phyloP scores from a whole-genome alignment of 2,113 vertebrate species.

The Phylloscopus trochiloides region DNA sequence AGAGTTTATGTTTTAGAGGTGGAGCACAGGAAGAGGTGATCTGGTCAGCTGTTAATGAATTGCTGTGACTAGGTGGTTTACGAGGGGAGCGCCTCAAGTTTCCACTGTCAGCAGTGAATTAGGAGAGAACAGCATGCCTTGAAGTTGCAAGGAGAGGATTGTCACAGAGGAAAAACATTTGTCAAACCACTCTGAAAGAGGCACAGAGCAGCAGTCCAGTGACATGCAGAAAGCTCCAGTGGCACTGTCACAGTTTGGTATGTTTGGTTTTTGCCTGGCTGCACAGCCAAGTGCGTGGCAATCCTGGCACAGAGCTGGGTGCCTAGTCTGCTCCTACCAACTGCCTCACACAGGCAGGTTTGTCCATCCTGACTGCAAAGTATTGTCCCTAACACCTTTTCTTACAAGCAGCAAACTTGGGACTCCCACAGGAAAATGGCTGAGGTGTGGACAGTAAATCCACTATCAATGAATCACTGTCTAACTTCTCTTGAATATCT shows the following conservation, averaged over 20 bases:
- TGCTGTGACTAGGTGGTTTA: background rate
- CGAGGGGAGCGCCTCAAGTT: background rate
- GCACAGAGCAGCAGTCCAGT: background rate
- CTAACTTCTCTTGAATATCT: background rate
- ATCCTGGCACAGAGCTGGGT: fast-evolving
- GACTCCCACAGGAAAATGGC: background rate
- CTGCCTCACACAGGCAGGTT: background rate
- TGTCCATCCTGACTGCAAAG: background rate
- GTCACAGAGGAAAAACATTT: background rate
- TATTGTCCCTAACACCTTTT: background rate
- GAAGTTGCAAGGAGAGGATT: background rate
- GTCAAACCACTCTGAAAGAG: fast-evolving
- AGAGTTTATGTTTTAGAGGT: background rate
- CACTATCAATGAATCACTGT: background rate
- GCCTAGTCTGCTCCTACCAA: fast-evolving
- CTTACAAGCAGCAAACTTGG: background rate
- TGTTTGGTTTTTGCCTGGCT: background rate
- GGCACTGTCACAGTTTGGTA: background rate
- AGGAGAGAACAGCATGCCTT: background rate
- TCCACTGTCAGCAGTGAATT: background rate
- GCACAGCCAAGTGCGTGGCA: fast-evolving
- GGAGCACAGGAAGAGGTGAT: background rate
- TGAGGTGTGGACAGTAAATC: background rate
- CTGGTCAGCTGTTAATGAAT: background rate
- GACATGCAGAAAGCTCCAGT: background rate